phyloP scores from a whole-genome alignment of 1,140 invertebrate genomes.

The Trachymyrmex cornetzi region DNA sequence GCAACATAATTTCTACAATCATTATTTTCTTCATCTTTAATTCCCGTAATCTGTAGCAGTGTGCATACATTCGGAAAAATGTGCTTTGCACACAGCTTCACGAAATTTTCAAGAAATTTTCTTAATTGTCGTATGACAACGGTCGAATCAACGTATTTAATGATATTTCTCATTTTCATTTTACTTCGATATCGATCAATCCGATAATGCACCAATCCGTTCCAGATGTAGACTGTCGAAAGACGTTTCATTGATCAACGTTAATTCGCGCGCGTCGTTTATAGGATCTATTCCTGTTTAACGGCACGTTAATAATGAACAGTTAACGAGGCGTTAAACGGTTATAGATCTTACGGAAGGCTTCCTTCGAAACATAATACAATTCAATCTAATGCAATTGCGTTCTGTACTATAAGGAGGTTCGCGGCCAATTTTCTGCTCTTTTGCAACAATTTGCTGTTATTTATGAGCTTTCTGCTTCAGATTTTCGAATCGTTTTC shows the following conservation, averaged over 20 bases:
- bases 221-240: conserved; percentile 49
- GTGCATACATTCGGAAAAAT: background rate
- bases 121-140: background rate
- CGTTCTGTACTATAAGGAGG: conserved; percentile 15
- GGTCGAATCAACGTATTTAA: background rate
- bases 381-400: conserved; percentile 70
- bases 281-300: conserved; percentile 63
- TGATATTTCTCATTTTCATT: conserved; percentile 39
- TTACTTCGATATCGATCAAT: conserved; percentile 41
- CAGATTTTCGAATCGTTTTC: conserved; percentile 3
- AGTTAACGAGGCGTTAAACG: conserved; percentile 74
- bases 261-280: conserved; percentile 65
- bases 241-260: conserved; percentile 65
- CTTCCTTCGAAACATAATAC: conserved; percentile 65
- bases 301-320: conserved; percentile 73
- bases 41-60: background rate
- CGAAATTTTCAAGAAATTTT: background rate
- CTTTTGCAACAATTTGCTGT: conserved; percentile 38
- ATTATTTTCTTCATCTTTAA: background rate
- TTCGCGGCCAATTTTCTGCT: conserved; percentile 58
- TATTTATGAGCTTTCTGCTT: conserved; percentile 43
- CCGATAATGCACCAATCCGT: conserved; percentile 43
- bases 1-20: background rate
- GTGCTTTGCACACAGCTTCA: background rate
- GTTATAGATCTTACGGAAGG: conserved; percentile 73